Base-by-base conservation (phyloP, 2,113 vertebrate species). In the Corvus cornix region DNA sequence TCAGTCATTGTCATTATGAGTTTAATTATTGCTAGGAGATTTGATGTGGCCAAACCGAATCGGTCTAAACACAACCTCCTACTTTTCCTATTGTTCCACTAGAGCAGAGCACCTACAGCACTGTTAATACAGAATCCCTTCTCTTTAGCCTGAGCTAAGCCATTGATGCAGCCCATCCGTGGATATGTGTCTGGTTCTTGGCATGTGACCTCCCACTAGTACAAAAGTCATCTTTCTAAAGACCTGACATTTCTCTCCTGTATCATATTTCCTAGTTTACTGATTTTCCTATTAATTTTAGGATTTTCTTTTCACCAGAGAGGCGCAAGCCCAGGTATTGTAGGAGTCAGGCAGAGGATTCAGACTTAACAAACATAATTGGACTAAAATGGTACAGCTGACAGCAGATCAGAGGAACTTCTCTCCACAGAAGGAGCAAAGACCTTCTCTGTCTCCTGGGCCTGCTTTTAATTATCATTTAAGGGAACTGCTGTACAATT, bases 391-490 rank as follows among this genome's bases (percentile, higher is more conserved):
- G 7, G 51, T 24, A 13, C 31, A 59, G 44, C 11, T 3, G 3
- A 52, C 46, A 60, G 44, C 4, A 87, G 16, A 79, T 11, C n/a
- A 63, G 60, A 78, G 37, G 41, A 87, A 30, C 26, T 39, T 80
- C 43, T 74, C 80, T 22, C n/a, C 12, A 46, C 2, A n/a, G 52
- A 72, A 72, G 37, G 37, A 80, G 63, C 24, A 6, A 69, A 74
- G 53, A 77, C 73, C 84, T 74, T 48, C 91, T 95, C 81, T 59
- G 39, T 53, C 30, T 35, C 81, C 89, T 80, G 75, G 76, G 91
- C 93, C 51, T 78, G 49, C 93, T 96, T 94, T 96, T 95, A 75
- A 89, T 78, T 72, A 92, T 89, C 93, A 96, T 91, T 96, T 96
- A 95, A 97, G 91, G 83, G 9, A 95, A 96, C 80, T 28, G 84